phyloP scores from a whole-genome alignment of 1,140 invertebrate species.

The Tachypleus tridentatus region DNA sequence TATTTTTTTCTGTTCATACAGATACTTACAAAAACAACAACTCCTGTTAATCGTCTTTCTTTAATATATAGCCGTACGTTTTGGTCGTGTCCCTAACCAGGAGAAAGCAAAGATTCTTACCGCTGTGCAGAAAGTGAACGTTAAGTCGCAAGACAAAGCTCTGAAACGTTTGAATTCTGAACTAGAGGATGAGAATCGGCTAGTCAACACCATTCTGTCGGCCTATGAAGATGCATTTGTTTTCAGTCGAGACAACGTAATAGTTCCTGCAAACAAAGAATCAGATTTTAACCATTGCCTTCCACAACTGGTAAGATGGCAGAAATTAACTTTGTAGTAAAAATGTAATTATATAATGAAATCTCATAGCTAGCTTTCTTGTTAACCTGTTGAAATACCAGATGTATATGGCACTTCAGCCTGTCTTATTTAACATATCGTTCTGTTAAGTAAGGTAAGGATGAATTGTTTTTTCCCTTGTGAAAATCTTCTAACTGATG shows the following conservation, averaged over 20 bases:
- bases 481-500: too few species aligned
- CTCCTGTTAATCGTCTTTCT: too few species aligned
- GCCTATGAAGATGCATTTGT: slow-evolving; percentile 89
- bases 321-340: too few species aligned
- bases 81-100: slow-evolving; percentile 93
- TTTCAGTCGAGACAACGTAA: slow-evolving; percentile 80
- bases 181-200: slow-evolving; percentile 73
- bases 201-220: slow-evolving; percentile 69
- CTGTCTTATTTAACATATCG: too few species aligned
- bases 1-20: slow-evolving; percentile 26
- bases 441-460: slow-evolving; percentile 28
- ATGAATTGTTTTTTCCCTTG: slow-evolving; percentile 30
- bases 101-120: slow-evolving; percentile 96
- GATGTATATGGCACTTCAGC: too few species aligned
- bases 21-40: too few species aligned
- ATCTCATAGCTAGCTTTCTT: too few species aligned
- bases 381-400: too few species aligned
- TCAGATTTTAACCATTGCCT: slow-evolving; percentile 70
- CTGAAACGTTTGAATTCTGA: slow-evolving; percentile 58
- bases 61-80: slow-evolving; percentile 74
- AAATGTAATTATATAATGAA: too few species aligned
- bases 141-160: slow-evolving; percentile 65
- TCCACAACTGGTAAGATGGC: slow-evolving; percentile 29
- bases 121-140: slow-evolving; percentile 89
- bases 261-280: slow-evolving; percentile 68